These are phyloP conservation scores for Apostichopus japonicus DNA, from an alignment of 35 echinoderm and acorn worm species.

Conservation along the genomic window DNA sequence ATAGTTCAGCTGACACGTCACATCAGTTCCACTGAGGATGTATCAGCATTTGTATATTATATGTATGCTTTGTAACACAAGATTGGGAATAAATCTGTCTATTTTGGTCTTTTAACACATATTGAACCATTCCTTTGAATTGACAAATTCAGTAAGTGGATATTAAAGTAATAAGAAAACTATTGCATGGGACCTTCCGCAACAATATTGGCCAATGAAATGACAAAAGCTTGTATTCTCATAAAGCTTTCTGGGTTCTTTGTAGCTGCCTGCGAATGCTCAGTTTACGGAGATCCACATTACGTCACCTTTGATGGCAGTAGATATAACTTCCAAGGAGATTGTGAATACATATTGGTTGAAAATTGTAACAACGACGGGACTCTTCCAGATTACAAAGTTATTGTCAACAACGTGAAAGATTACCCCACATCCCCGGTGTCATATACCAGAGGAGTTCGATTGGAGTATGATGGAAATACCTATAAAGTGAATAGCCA, in stretches of 20 bases:
- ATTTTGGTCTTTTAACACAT: no score
- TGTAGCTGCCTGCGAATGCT: background rate
- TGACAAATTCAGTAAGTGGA: no score
- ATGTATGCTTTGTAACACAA: no score
- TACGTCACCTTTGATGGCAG: constrained; percentile 35
- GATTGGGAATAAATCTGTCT: no score
- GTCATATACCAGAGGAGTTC: constrained; percentile 42
- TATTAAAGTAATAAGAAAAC: no score
- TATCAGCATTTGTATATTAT: no score
- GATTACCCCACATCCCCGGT: constrained; percentile 45
- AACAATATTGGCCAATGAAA: no score
- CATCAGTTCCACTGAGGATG: no score
- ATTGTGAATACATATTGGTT: constrained; percentile 33
- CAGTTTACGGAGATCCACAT: constrained; percentile 28
- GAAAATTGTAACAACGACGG: background rate
- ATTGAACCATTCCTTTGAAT: no score
- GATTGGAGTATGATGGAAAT: constrained; percentile 38
- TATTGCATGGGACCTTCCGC: no score
- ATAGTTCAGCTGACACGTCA: no score
- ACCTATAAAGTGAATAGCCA: constrained; percentile 15
- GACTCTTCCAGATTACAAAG: background rate
- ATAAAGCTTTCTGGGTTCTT: background rate
- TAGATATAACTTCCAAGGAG: constrained; percentile 40
- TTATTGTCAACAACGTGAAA: constrained; percentile 41
- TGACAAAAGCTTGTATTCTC: no score